A percentile compares a stretch with the other conserved stretches of the same genome.
Evolutionary conservation across 2,888 invertebrate species (phyloP).

Genomic region (Netelia fuscicornis): DNA sequence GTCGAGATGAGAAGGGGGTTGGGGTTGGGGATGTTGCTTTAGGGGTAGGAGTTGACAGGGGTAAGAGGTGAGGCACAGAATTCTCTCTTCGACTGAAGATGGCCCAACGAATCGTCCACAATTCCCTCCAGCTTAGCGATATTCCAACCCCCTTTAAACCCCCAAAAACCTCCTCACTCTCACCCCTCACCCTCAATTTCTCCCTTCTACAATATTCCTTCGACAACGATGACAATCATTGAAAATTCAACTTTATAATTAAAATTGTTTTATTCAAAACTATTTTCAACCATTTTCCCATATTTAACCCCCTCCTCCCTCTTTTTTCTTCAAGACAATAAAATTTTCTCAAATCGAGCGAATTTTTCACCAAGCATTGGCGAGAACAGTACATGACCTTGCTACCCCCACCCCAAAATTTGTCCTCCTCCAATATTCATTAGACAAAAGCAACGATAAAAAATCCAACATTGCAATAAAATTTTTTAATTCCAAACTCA

Average conservation of each 20-base stretch:
- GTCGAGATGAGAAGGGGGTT: constrained; percentile 20
- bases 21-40: not conserved
- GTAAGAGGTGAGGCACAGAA: constrained; percentile 41
- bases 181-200: not conserved
- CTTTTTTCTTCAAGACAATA: not conserved
- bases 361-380: too few relatives aligned
- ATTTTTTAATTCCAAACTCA: not conserved
- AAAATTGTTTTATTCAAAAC: not conserved
- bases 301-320: not conserved
- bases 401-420: not conserved
- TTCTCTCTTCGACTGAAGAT: constrained; percentile 56
- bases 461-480: too few relatives aligned
- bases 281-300: too few relatives aligned
- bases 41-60: not conserved
- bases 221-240: too few relatives aligned
- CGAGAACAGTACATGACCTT: not conserved
- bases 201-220: too few relatives aligned
- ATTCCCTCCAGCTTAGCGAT: constrained; percentile 55
- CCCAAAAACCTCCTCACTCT: not conserved
- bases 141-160: constrained; percentile 12
- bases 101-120: constrained; percentile 57
- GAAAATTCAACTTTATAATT: too few relatives aligned
- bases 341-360: too few relatives aligned
- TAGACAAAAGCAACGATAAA: too few relatives aligned
- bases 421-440: too few relatives aligned